Evolutionary conservation across 2,888 invertebrate genomes (phyloP).

Genomic region (Eupithecia subfuscata): DNA sequence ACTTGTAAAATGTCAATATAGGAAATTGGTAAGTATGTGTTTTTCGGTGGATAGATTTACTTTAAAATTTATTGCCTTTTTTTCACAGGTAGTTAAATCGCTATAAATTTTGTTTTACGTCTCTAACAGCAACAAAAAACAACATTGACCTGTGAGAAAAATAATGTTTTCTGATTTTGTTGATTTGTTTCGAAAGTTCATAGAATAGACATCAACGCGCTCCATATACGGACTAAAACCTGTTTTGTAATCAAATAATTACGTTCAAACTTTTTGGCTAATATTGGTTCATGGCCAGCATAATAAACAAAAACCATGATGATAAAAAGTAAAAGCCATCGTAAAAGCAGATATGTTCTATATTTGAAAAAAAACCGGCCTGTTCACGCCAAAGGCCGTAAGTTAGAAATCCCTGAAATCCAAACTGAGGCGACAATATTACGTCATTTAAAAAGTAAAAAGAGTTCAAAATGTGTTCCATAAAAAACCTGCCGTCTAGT

Average conservation of each 20-base stretch:
- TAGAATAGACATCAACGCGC: slow-evolving; percentile 12
- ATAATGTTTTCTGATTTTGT: neutral
- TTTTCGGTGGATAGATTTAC: neutral
- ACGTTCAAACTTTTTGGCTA: neutral
- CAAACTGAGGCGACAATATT: slow-evolving; percentile 57
- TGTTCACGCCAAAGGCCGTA: slow-evolving; percentile 34
- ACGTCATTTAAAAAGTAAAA: slow-evolving; percentile 33
- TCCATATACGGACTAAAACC: slow-evolving; percentile 10
- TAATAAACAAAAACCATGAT: neutral
- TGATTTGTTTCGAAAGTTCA: neutral
- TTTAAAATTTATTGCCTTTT: neutral
- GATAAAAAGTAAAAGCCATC: neutral
- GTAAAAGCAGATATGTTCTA: neutral
- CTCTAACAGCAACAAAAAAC: neutral
- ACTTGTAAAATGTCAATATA: slow-evolving; percentile 7
- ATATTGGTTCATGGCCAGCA: neutral
- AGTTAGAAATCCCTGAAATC: slow-evolving; percentile 49
- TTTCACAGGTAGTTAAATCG: neutral
- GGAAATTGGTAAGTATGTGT: neutral
- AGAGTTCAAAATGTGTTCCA: neutral
- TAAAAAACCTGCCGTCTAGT: neutral
- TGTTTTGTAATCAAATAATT: neutral
- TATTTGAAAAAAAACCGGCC: slow-evolving; percentile 30
- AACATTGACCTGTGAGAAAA: neutral
- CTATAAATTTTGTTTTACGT: neutral